Evolutionary conservation across 1,140 invertebrate species (phyloP), one percentile per base, ranked within the genome.

Genomic region (Coenobita brevimanus): DNA sequence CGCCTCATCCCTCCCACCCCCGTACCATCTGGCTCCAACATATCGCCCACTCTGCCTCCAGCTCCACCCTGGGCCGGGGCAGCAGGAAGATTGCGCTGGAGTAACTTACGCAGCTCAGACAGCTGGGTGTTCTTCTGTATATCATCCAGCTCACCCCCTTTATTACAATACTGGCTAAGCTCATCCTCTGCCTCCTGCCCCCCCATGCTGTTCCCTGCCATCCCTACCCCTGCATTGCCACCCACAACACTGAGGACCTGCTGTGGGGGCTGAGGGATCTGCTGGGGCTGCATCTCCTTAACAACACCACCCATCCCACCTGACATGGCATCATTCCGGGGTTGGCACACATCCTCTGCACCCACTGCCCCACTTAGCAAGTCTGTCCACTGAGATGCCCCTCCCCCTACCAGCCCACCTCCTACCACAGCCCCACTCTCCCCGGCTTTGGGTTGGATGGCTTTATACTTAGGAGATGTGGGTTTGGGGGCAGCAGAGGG

Each of bases 51-150:
- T 69, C 30, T 24, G 38, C 62, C 57, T 50, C 73, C 73, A 67
- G 80, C 57, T 3, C 83, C 36, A 46, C 80, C 46, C 17, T 82
- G 78, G n/a, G 83, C 54, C 24, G 43, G 38, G 60, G 64, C 81
- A 3, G 57, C 75, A 30, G 89, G 89, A 33, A 95, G 92, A 92
- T 96, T 96, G 89, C 95, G 94, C 91, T 96, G 95, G 43, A 96
- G 92, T 62, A 96, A 93, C 89, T 95, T 94, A 88, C 96, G 93
- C 17, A 97, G 91, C 82, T 96, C 96, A 0, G 95, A 96, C 67
- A 96, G 93, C 91, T 96, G 95, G 90, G 94, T 94, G 50, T 86
- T 64, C 46, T 91, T 84, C 36, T 88, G 80, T 17, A 46, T 41
- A 76, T 89, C 90, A 60, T 91, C 89, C 38, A 84, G 41, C 1